Percentiles rank a stretch among this genome's conserved stretches.
phyloP scores from a whole-genome alignment of 2,797 vertebrate genomes.

The Australoheros facetus region DNA sequence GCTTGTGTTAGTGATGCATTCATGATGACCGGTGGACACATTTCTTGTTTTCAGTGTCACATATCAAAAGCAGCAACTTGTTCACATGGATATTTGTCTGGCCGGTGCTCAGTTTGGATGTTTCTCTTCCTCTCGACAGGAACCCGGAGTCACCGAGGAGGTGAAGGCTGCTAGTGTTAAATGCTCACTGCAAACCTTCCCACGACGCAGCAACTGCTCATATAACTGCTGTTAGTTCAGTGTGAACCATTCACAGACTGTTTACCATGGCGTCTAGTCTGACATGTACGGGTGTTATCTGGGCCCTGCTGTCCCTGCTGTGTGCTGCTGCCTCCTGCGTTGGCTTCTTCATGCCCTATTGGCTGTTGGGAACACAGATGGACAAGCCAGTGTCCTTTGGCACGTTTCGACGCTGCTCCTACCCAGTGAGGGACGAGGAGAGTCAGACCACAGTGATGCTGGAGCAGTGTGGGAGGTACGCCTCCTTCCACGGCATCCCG shows the following conservation, averaged over 20 bases:
- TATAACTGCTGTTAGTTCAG: constrained; percentile 54
- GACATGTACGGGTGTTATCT: constrained; percentile 88
- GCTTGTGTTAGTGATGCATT: not conserved
- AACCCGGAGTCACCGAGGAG: constrained; percentile 64
- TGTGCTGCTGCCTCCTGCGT: constrained; percentile 91
- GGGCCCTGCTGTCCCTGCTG: constrained; percentile 94
- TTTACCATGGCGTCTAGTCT: constrained; percentile 90
- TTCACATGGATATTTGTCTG: constrained; percentile 11
- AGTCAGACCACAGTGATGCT: constrained; percentile 93
- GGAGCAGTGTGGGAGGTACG: constrained; percentile 97
- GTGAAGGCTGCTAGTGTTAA: constrained; percentile 67
- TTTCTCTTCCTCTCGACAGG: constrained; percentile 65
- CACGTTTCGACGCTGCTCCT: constrained; percentile 95
- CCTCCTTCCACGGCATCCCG: constrained; percentile 94
- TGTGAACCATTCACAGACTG: constrained; percentile 41
- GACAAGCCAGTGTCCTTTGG: constrained; percentile 95
- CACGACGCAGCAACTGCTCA: constrained; percentile 55
- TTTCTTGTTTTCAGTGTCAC: constrained; percentile 4
- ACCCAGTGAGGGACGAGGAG: constrained; percentile 91
- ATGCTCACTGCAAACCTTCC: constrained; percentile 56
- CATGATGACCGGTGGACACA: not conserved
- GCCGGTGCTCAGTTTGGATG: constrained; percentile 26
- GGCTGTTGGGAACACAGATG: constrained; percentile 94
- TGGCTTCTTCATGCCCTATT: constrained; percentile 99
- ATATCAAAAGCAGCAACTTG: constrained; percentile 8